Evolutionary conservation across 2,888 invertebrate genomes (phyloP).

Genomic region (Mamestra brassicae): DNA sequence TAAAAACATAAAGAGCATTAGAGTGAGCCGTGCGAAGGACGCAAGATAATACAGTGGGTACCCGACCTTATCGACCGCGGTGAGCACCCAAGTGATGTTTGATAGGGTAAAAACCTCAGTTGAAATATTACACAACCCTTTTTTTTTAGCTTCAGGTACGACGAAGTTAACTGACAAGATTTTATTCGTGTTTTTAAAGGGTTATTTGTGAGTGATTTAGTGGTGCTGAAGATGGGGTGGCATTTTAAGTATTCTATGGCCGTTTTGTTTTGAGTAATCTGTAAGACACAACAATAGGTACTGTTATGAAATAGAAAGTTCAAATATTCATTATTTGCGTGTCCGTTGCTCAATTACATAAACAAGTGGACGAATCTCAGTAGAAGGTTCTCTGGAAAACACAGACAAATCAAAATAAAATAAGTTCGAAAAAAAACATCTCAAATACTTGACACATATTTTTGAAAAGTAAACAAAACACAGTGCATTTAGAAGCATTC

Average conservation of each 20-base stretch:
- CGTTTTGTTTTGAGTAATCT: neutral
- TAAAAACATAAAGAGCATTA: conserved; percentile 86
- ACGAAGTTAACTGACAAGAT: conserved; percentile 62
- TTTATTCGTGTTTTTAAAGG: conserved; percentile 50
- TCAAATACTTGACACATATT: too few species aligned
- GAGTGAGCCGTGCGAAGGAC: conserved; percentile 72
- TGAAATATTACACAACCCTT: conserved; percentile 67
- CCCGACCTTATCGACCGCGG: conserved; percentile 68
- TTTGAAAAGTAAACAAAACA: too few species aligned
- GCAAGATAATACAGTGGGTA: conserved; percentile 72
- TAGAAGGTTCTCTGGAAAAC: neutral
- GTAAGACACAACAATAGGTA: neutral
- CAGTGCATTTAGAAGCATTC: too few species aligned
- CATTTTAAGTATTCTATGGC: conserved; percentile 24
- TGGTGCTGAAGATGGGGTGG: conserved; percentile 7
- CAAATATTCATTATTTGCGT: neutral
- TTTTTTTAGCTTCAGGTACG: conserved; percentile 54
- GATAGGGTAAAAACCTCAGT: conserved; percentile 68
- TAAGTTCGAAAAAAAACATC: too few species aligned
- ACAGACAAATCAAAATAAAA: neutral
- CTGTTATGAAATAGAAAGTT: neutral
- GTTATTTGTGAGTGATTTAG: conserved; percentile 45
- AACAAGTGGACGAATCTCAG: neutral
- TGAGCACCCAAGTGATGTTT: conserved; percentile 69
- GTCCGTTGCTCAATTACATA: neutral